Conservation (phyloP, 2,888 invertebrate genomes). For the Zygaena filipendulae region DNA sequence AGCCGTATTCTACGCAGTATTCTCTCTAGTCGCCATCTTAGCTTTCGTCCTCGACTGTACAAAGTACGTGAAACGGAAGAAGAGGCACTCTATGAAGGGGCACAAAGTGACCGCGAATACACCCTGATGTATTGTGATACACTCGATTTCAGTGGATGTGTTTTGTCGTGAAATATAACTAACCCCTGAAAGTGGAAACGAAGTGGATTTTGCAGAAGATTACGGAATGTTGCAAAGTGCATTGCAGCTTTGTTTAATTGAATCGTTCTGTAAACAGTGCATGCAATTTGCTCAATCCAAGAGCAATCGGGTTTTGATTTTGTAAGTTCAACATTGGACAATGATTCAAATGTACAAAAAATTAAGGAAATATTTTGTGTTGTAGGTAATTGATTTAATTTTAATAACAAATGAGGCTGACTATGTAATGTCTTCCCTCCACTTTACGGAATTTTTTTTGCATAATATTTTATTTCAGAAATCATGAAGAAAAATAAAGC, state of each 20-base stretch:
- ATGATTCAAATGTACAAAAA: conserved; percentile 23
- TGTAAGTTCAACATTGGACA: too few species aligned
- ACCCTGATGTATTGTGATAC: conserved; percentile 52
- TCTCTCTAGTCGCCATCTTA: conserved; percentile 70
- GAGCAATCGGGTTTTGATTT: too few species aligned
- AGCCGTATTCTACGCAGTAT: conserved; percentile 70
- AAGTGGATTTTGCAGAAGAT: too few species aligned
- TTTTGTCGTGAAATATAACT: too few species aligned
- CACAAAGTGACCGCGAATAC: conserved; percentile 71
- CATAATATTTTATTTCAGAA: conserved; percentile 1
- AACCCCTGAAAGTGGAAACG: too few species aligned
- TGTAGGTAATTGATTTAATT: too few species aligned
- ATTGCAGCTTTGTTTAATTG: too few species aligned
- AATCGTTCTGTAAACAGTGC: too few species aligned
- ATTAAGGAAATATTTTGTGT: conserved; percentile 7
- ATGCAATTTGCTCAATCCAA: too few species aligned
- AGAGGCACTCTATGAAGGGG: conserved; percentile 53
- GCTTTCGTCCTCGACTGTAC: conserved; percentile 72
- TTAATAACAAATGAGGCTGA: too few species aligned
- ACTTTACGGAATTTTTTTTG: conserved; percentile 9
- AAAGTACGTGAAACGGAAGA: conserved; percentile 59
- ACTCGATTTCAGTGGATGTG: neutral
- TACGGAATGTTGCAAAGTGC: too few species aligned
- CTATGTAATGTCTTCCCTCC: conserved; percentile 21
- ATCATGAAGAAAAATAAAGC: too few species aligned